Evolutionary conservation across 2,797 vertebrate genomes (phyloP).

Genomic region (Neostethus bicornis): DNA sequence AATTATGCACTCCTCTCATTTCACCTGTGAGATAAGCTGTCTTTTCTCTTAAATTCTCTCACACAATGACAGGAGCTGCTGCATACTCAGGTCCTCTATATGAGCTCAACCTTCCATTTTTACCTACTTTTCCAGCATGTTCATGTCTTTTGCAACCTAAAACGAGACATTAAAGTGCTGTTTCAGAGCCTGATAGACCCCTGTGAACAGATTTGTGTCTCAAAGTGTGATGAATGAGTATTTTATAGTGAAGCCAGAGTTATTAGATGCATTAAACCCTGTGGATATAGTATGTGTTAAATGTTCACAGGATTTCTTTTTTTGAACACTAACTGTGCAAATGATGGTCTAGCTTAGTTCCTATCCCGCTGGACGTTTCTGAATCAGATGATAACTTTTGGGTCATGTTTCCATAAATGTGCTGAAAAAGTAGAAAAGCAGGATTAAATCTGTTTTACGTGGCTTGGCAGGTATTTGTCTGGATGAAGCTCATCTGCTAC

Average conservation of each 20-base stretch:
- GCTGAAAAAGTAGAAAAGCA: too few species aligned
- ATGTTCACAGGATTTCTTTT: too few species aligned
- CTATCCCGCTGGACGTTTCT: not conserved
- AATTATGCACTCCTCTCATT: slow-evolving; percentile 62
- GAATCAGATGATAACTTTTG: not conserved
- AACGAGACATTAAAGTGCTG: not conserved
- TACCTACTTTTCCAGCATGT: not conserved
- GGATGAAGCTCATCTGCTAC: too few species aligned
- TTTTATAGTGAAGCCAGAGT: too few species aligned
- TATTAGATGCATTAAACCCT: too few species aligned
- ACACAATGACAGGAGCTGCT: slow-evolving; percentile 2
- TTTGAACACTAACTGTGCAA: too few species aligned
- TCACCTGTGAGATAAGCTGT: slow-evolving; percentile 67
- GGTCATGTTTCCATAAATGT: too few species aligned
- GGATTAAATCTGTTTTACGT: not conserved
- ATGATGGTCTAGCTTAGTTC: too few species aligned
- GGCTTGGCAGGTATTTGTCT: not conserved
- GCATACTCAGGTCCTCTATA: slow-evolving; percentile 6
- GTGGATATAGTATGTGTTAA: too few species aligned
- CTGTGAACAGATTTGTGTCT: too few species aligned
- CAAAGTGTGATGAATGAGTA: too few species aligned
- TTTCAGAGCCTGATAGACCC: not conserved
- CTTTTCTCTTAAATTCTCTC: slow-evolving; percentile 1
- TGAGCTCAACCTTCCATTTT: not conserved
- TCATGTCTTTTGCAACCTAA: not conserved